These are phyloP conservation scores for Oreochromis grahami DNA, from an alignment of 2,797 vertebrate genomes.

Conservation along the genomic window DNA sequence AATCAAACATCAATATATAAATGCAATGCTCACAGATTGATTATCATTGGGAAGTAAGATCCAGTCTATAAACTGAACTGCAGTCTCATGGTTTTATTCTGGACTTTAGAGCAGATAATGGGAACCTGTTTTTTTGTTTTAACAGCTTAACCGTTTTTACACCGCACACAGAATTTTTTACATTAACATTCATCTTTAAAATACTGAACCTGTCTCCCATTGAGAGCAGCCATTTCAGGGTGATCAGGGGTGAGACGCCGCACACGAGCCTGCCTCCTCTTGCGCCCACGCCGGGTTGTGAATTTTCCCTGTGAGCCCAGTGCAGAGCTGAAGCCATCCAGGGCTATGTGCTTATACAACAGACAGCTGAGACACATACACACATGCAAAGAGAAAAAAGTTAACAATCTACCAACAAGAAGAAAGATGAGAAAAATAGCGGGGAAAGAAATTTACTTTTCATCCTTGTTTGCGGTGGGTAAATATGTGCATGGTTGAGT, in stretches of 20 bases:
- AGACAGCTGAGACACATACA: conserved; percentile 80
- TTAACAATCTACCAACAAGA: background rate
- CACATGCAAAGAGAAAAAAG: rapidly evolving
- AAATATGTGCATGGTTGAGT: conserved; percentile 81
- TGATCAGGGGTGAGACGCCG: conserved; percentile 74
- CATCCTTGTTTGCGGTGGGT: conserved; percentile 17
- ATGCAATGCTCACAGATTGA: background rate
- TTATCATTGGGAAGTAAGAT: background rate
- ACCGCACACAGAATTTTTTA: background rate
- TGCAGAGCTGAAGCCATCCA: conserved; percentile 82
- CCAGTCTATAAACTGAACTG: background rate
- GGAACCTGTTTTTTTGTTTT: background rate
- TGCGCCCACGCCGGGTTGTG: conserved; percentile 61
- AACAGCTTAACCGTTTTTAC: background rate
- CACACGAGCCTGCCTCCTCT: conserved; percentile 65
- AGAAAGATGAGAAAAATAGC: background rate
- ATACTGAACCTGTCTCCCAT: conserved; percentile 82
- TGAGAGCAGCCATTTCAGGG: conserved; percentile 81
- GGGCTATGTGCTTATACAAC: conserved; percentile 85
- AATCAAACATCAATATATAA: background rate
- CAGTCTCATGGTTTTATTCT: background rate
- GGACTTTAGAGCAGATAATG: background rate
- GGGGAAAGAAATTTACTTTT: conserved; percentile 53
- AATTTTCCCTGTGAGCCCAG: conserved; percentile 75
- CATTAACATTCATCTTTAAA: background rate